These are phyloP conservation scores for Lethenteron camtschaticum DNA, from an alignment of 2,113 vertebrate species.

Conservation along the genomic window DNA sequence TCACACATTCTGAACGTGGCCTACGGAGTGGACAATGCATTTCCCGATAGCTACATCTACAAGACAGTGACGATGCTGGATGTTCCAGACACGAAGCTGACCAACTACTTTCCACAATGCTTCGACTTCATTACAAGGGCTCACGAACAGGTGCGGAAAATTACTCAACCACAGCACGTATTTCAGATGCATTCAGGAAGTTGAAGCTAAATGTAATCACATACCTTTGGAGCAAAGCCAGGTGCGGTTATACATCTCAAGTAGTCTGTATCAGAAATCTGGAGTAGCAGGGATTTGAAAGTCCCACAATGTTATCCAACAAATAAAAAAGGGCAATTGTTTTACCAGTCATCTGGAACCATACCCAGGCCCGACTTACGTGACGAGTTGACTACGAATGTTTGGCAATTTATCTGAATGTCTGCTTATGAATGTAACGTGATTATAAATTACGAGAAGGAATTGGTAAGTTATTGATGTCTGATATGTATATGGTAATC, in stretches of 20 bases:
- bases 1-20: slow-evolving; percentile 82
- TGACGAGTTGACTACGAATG: no score
- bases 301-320: no score
- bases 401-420: no score
- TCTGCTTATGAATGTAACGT: no score
- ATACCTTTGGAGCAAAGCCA: background rate
- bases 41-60: slow-evolving; percentile 34
- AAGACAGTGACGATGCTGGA: slow-evolving; percentile 54
- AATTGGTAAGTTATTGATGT: no score
- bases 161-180: background rate
- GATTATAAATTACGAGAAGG: no score
- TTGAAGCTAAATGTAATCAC: background rate
- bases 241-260: slow-evolving; percentile 3
- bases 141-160: slow-evolving; percentile 33
- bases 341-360: no score
- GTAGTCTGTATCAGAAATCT: background rate
- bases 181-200: background rate
- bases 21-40: slow-evolving; percentile 66
- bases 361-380: no score
- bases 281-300: background rate
- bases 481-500: no score
- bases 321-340: no score
- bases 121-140: slow-evolving; percentile 66
- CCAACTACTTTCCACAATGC: slow-evolving; percentile 51
- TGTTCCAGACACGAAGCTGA: slow-evolving; percentile 58